Evolutionary conservation across 2,113 vertebrate genomes (phyloP).

Genomic region (Euleptes europaea): DNA sequence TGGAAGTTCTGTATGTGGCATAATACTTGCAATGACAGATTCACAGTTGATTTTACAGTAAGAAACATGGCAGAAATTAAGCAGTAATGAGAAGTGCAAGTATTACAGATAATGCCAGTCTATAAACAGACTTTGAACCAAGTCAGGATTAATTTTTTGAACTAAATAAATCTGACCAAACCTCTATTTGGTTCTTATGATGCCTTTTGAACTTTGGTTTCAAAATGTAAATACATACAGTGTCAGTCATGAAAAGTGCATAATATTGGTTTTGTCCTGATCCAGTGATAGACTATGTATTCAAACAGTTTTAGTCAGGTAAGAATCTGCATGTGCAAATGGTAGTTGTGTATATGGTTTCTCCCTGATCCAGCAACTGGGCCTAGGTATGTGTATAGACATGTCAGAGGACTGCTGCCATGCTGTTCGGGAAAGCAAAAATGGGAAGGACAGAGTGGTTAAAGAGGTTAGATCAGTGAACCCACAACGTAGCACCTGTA

Average conservation of each 20-base stretch:
- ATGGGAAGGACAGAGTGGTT: neutral
- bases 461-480: too few species aligned
- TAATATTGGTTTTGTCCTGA: neutral
- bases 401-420: neutral
- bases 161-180: too few species aligned
- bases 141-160: too few species aligned
- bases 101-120: neutral
- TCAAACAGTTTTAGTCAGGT: neutral
- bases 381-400: neutral
- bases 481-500: too few species aligned
- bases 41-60: neutral
- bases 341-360: neutral
- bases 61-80: neutral
- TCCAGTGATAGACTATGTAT: neutral
- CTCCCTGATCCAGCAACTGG: neutral
- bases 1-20: neutral
- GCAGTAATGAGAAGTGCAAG: neutral
- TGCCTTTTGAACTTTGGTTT: neutral
- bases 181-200: neutral
- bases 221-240: neutral
- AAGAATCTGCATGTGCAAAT: neutral
- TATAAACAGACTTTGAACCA: too few species aligned
- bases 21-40: neutral
- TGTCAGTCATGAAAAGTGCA: neutral
- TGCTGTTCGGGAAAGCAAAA: neutral